Evolutionary conservation across 2,797 vertebrate genomes (phyloP).

Genomic region (Cyclura pinguis): DNA sequence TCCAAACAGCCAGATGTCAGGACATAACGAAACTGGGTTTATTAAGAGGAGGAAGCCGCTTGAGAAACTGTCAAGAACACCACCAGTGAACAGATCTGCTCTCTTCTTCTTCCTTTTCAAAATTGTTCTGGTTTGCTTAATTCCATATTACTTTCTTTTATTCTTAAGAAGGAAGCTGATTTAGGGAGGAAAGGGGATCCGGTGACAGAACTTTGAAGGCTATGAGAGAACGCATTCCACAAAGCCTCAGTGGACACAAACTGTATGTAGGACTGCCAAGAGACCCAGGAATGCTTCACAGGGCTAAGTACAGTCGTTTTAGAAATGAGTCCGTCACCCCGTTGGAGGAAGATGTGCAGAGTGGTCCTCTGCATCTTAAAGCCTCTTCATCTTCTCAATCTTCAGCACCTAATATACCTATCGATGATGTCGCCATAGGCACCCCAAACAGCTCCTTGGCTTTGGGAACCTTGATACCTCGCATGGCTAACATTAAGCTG

Average conservation of each 20-base stretch:
- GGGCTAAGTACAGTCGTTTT: constrained; percentile 93
- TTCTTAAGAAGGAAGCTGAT: constrained; percentile 51
- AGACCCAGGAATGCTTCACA: constrained; percentile 91
- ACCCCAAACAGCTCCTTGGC: constrained; percentile 80
- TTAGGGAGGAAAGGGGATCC: constrained; percentile 49
- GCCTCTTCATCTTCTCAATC: constrained; percentile 76
- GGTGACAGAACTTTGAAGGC: constrained; percentile 75
- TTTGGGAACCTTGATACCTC: constrained; percentile 87
- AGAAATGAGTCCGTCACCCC: constrained; percentile 89
- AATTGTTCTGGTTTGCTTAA: constrained; percentile 48
- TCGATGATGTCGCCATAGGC: constrained; percentile 76
- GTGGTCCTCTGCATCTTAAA: constrained; percentile 75
- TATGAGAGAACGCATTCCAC: constrained; percentile 87
- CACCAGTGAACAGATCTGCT: constrained; percentile 43
- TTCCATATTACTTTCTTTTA: constrained; percentile 53
- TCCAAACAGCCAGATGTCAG: constrained; percentile 39
- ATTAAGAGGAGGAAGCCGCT: constrained; percentile 51
- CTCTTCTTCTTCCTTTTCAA: constrained; percentile 53
- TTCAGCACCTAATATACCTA: constrained; percentile 70
- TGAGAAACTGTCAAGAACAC: constrained; percentile 18
- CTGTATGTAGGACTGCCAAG: constrained; percentile 79
- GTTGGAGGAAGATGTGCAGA: constrained; percentile 83
- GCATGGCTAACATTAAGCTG: constrained; percentile 87
- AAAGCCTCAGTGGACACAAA: constrained; percentile 76
- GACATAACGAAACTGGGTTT: constrained; percentile 43